Evolutionary conservation across 2,113 vertebrate genomes (phyloP), one percentile per base, ranked within the genome.

Genomic region (Catagonus wagneri): DNA sequence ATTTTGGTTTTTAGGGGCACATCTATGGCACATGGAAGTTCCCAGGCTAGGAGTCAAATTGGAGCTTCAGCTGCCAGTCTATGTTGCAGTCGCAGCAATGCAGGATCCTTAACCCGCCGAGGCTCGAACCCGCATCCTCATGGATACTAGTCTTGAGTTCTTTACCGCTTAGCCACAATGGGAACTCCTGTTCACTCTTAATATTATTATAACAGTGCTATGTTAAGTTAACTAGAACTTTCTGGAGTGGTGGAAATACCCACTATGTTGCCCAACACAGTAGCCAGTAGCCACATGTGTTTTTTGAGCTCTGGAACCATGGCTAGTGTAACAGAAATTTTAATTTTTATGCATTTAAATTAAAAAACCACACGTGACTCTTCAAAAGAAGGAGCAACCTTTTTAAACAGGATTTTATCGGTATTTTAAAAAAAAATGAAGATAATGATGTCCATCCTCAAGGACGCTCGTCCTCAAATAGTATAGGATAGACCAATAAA

Each of bases 291-390:
- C 39, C 20, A 34, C 36, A 17, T n/a, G 3, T 63, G 20, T n/a
- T 56, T 54, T 22, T 0, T 17, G 32, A 88, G 27, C 12, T 15
- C 66, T 54, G 15, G 20, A 86, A 56, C 63, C 61, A 7, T 72
- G 63, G 22, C 81, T 91, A 36, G 17, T 20, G 0, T 66, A 15
- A 90, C 25, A 44, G 60, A 93, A 78, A 74, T 78, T 87, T 96
- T 87, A 63, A 50, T 69, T 90, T 92, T 39, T 66, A 91, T 14
- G 87, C 50, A 78, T 54, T 87, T 80, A 83, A 29, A 84, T 76
- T 69, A 44, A 80, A 93, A 93, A 71, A 27, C 4, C 39, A 60
- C 36, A 65, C 17, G 29, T 66, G 32, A 7, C 39, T 72, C 36
- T 69, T 39, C 27, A 93, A 75, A 90, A 76, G 29, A 60, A 12